Base-by-base conservation (phyloP, 2,888 invertebrate genomes). In the Macrophya annulata region DNA sequence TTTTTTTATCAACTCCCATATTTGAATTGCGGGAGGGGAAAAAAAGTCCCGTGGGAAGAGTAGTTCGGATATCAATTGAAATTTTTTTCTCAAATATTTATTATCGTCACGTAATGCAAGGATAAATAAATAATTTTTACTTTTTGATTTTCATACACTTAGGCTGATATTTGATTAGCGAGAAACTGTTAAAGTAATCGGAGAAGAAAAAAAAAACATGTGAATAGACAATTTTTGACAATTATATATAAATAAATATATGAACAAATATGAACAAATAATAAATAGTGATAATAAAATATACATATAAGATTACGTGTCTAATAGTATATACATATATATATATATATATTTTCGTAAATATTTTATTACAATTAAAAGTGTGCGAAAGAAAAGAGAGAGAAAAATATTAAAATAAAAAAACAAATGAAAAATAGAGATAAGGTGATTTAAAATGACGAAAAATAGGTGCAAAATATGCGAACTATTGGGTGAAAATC, bases 391-490 rank as follows among this genome's bases (percentile, higher is more conserved):
- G 48, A 62, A 21, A 45, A 74, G n/a, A 74, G 21, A n/a, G 15
- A 45, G 25, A 31, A 48, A 9, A 9, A 72, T 43, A 43, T 17
- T 43, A 15, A 9, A 68, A 25, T 43, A 72, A 48, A 15, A 76
- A 51, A 31, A 25, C 4, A 21, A 21, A 37, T 12, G 37, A 4
- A 45, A 25, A 74, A 12, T n/a, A 8, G 4, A 12, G 2, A 43
- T 8, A 51, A 51, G 76, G 51, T 51, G 76, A 51, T 40, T n/a
- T 6, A 84, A 88, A 86, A 90, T 91, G 91, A 90, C 91, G 88
- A 92, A 92, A 87, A 90, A 88, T 85, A 91, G 90, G 76, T 92
- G 92, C 87, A 91, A 90, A 85, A 90, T 91, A 83, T 92, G 92
- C 89, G 92, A 92, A 86, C 85, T 91, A 82, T 86, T 91, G 65